phyloP scores from a whole-genome alignment of 2,113 vertebrate genomes.

The Tupaia tana region DNA sequence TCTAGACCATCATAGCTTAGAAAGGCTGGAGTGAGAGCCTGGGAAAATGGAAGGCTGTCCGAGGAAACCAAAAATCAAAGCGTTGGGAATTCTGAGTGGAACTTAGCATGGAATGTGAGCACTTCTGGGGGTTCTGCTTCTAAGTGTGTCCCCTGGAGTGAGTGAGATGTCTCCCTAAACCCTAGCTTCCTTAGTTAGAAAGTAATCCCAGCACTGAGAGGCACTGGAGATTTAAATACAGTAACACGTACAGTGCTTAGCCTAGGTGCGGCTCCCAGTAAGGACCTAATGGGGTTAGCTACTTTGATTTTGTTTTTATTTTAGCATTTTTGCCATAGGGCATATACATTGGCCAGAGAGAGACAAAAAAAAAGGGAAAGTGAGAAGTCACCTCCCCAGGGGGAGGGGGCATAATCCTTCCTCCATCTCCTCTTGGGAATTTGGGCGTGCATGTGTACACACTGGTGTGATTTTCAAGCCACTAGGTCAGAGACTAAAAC shows the following conservation, averaged over 20 bases:
- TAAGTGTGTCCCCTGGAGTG: too few species aligned
- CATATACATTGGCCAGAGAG: too few species aligned
- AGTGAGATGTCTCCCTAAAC: neutral
- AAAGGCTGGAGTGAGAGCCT: neutral
- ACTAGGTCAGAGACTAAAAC: too few species aligned
- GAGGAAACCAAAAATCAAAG: neutral
- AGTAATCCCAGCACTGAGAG: neutral
- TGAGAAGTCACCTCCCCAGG: too few species aligned
- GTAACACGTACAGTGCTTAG: neutral
- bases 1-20: neutral
- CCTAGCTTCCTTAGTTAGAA: neutral
- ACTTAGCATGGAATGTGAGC: rapidly evolving
- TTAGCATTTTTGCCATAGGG: neutral
- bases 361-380: too few species aligned
- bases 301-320: neutral
- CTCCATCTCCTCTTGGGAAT: too few species aligned
- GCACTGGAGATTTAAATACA: neutral
- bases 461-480: too few species aligned
- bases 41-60: neutral
- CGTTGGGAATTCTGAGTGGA: neutral
- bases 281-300: neutral
- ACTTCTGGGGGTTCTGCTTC: neutral
- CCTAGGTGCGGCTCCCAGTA: neutral
- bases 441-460: too few species aligned
- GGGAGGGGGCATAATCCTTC: too few species aligned